Evolutionary conservation across 2,888 invertebrate genomes (phyloP), one percentile per base, ranked within the genome.

Genomic region (Eristalis arbustorum): DNA sequence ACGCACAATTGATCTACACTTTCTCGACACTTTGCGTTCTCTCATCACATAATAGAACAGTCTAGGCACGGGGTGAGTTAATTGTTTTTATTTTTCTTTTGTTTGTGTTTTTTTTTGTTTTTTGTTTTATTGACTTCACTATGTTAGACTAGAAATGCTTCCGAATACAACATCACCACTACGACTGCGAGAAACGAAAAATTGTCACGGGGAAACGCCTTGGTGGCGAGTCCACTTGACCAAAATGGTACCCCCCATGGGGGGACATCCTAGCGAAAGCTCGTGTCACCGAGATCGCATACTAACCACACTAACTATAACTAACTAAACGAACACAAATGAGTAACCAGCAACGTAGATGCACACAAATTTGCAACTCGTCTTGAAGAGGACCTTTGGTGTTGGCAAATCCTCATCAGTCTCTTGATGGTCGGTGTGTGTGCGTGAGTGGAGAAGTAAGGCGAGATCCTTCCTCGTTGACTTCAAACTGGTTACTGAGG

Each of bases 401-500:
- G 78, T 14, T 82, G 74, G 22, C 25, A 10, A 64, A 61, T 56
- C 57, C 76, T 68, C 31, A 49, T 68, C 67, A 28, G 67, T 40
- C 34, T 75, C 18, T 11, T 40, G 40, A 67, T 31, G 31, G 31
- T n/a, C 6, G 31, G 10, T 31, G 59, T n/a, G n/a, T n/a, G n/a
- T n/a, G 66, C 28, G 42, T 49, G 18, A 6, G 3, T n/a, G n/a
- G 18, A 4, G 18, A 49, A 40, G 61, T 25, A 73, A 42, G 71
- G 40, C 61, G 3, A 11, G 25, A 14, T 73, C 81, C 81, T 72
- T 64, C 81, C 68, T 56, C n/a, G 49, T 49, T 37, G 77, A 73
- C 81, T 81, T 69, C 68, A 37, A 57, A 73, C 57, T 77, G 73
- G 69, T 73, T 62, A 82, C 85, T 82, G 61, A 85, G 71, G 68